These are phyloP conservation scores for Anomalospiza imberbis DNA, from an alignment of 2,797 vertebrate genomes.

Conservation along the genomic window DNA sequence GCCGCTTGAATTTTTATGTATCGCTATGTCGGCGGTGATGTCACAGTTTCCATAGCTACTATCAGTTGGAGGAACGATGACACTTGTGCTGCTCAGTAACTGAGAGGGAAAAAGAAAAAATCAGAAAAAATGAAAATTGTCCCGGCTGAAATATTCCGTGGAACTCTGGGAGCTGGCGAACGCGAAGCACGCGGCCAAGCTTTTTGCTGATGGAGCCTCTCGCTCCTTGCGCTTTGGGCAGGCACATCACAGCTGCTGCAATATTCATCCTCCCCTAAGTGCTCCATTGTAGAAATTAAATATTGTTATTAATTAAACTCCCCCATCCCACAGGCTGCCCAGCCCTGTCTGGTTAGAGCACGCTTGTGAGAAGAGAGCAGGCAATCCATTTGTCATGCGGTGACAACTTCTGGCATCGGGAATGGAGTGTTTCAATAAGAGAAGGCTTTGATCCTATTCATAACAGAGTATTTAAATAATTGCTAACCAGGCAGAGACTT, in stretches of 20 bases:
- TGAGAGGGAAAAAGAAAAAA: not conserved
- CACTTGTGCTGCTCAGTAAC: conserved; percentile 73
- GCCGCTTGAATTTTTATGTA: conserved; percentile 84
- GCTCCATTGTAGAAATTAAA: conserved; percentile 50
- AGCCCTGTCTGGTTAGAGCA: not conserved
- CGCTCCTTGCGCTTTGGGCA: not conserved
- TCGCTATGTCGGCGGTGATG: conserved; percentile 84
- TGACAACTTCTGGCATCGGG: conserved; percentile 50
- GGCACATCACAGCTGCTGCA: not conserved
- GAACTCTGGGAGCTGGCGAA: not conserved
- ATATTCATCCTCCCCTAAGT: not conserved
- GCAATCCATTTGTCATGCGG: conserved; percentile 38
- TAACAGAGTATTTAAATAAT: conserved; percentile 61
- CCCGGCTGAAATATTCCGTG: conserved; percentile 32
- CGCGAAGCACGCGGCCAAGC: not conserved
- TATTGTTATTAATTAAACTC: conserved; percentile 57
- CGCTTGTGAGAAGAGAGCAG: not conserved
- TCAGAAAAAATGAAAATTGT: not conserved
- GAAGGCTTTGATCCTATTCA: conserved; percentile 58
- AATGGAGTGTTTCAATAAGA: conserved; percentile 53
- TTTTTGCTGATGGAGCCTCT: conserved; percentile 20
- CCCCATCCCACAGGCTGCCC: conserved; percentile 20
- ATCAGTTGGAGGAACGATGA: conserved; percentile 80
- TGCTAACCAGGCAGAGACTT: conserved; percentile 54
- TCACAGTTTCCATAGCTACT: conserved; percentile 84